Percentiles rank a stretch among this genome's conserved stretches.
Evolutionary conservation across 2,888 invertebrate species (phyloP).

Genomic region (Mesochorus sp.): DNA sequence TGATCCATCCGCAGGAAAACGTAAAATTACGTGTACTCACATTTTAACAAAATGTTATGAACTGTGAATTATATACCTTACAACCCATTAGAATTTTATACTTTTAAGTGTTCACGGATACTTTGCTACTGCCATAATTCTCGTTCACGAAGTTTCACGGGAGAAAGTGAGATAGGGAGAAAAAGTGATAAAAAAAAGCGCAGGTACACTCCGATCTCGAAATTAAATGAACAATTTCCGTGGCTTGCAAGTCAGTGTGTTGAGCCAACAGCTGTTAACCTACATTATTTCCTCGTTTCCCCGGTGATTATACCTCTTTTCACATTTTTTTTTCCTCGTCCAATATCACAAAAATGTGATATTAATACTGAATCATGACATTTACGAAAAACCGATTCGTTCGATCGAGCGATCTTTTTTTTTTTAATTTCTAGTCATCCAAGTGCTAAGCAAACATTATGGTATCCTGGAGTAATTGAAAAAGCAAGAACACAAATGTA

Average conservation of each 20-base stretch:
- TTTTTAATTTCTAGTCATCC: conserved; percentile 21
- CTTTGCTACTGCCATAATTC: conserved; percentile 39
- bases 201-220: background rate
- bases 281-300: background rate
- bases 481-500: conserved; percentile 25
- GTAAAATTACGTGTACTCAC: conserved; percentile 7
- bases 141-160: conserved; percentile 9
- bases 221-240: conserved; percentile 2
- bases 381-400: conserved; percentile 31
- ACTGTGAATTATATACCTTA: conserved; percentile 33
- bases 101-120: conserved; percentile 37
- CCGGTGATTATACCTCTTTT: conserved; percentile 6
- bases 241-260: conserved; percentile 2
- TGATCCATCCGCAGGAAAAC: conserved; percentile 35
- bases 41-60: conserved; percentile 34
- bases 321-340: background rate
- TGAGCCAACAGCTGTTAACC: background rate
- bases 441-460: conserved; percentile 57
- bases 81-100: conserved; percentile 49
- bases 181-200: background rate
- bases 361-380: conserved; percentile 50
- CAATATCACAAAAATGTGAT: background rate
- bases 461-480: conserved; percentile 45
- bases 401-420: conserved; percentile 19
- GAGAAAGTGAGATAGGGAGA: conserved; percentile 1